Base-by-base conservation (phyloP, 2,888 invertebrate species). In the Platerodrilus igneus region DNA sequence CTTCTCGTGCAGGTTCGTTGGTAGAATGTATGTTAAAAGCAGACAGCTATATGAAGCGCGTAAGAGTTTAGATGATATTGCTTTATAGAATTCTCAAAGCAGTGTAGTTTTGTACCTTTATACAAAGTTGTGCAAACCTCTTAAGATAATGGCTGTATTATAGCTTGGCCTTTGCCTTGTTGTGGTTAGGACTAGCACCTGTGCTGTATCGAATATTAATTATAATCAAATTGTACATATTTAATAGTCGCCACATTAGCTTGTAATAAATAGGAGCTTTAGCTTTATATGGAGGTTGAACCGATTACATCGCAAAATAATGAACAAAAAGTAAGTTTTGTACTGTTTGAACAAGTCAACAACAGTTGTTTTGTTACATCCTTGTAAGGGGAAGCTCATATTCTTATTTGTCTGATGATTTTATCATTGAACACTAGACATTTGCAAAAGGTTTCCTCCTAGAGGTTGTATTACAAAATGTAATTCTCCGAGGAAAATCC, bases 81-180 rank as follows among this genome's bases (percentile, higher is more conserved):
- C n/a, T n/a, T n/a, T n/a, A n/a, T n/a, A 15, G 36, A 29, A 38
- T 16, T 33, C 23, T 26, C 40, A 39, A 31, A 44, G 37, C 22
- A 47, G 48, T 25, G 40, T 43, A 46, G 46, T 46, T 44, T 49
- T 43, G 47, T 47, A 42, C 47, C 39, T 47, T 35, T 45, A 46
- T 41, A 43, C 52, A 48, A 57, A 53, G 49, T 58, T 55, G 50
- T 50, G 52, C 49, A 51, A 59, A 58, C 56, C 59, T 60, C 59
- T 61, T 57, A 62, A 59, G 60, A 59, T 62, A 62, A 62, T 61
- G 59, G 58, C 56, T 51, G 51, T 56, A 58, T 60, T 62, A 61
- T 51, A 51, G 55, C 50, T 39, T 53, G 59, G 26, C 44, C 44
- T 45, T 36, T 27, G 58, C 57, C 57, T 56, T 56, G 57, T 55